These are phyloP conservation scores for Notothenia coriiceps DNA, from an alignment of 2,113 vertebrate species.

Conservation along the genomic window DNA sequence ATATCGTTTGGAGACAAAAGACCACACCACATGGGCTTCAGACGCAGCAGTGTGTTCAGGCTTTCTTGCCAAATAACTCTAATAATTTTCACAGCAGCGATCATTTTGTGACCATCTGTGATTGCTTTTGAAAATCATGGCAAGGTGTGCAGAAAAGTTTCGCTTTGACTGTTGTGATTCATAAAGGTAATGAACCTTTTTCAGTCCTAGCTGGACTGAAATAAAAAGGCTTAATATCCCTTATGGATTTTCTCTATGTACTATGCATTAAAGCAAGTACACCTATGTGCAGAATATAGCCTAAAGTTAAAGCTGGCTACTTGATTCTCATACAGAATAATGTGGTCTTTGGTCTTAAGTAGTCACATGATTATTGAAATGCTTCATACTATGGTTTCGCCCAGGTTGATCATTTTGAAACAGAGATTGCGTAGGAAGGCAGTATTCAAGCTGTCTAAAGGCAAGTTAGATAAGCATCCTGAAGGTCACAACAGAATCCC, in stretches of 20 bases:
- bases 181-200: neutral
- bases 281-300: neutral
- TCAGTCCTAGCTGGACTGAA: neutral
- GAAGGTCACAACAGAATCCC: constrained; percentile 31
- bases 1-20: constrained; percentile 33
- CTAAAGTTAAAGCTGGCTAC: neutral
- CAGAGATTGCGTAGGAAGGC: neutral
- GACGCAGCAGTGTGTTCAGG: constrained; percentile 6
- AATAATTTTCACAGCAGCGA: constrained; percentile 19
- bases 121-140: neutral
- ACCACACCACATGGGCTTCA: constrained; percentile 44
- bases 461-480: constrained; percentile 13
- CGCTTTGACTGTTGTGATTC: neutral
- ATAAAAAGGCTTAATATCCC: neutral
- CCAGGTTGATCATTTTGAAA: neutral
- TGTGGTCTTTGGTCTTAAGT: neutral
- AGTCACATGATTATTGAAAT: neutral
- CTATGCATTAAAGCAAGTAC: neutral
- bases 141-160: constrained; percentile 1
- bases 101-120: constrained; percentile 43
- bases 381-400: neutral
- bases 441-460: constrained; percentile 17
- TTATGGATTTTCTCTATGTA: neutral
- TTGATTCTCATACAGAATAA: neutral
- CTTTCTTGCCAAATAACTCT: constrained; percentile 24